Conservation (phyloP, 2,797 vertebrate species). For the Podarcis lilfordi region DNA sequence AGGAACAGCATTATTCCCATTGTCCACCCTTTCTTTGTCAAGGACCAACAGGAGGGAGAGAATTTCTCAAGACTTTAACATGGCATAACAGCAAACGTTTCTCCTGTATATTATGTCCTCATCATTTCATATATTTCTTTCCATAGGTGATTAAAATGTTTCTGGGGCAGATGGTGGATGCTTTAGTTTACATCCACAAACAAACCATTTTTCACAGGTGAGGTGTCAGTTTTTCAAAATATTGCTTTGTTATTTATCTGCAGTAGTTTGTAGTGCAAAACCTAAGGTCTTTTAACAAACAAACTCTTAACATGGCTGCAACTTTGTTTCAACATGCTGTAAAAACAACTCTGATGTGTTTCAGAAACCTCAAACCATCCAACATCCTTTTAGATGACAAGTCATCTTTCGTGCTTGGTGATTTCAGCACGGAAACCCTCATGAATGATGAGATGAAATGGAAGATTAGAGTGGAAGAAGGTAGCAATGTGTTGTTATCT, state of each 20-base stretch:
- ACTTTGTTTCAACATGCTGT: slow-evolving; percentile 27
- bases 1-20: neutral
- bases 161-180: slow-evolving; percentile 79
- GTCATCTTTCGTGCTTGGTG: slow-evolving; percentile 75
- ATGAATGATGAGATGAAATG: slow-evolving; percentile 77
- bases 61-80: neutral
- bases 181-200: slow-evolving; percentile 77
- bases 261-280: neutral
- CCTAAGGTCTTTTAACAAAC: neutral
- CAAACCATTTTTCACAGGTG: slow-evolving; percentile 79
- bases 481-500: slow-evolving; percentile 52
- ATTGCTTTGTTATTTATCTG: neutral
- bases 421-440: slow-evolving; percentile 75
- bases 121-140: neutral
- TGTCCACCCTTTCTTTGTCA: too few species aligned
- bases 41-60: neutral
- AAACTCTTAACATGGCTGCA: neutral
- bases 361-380: slow-evolving; percentile 84
- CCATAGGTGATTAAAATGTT: slow-evolving; percentile 74
- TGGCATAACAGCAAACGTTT: neutral
- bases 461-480: slow-evolving; percentile 74
- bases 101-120: neutral
- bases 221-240: neutral
- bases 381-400: slow-evolving; percentile 74
- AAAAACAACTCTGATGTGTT: slow-evolving; percentile 43